Base-by-base conservation (phyloP, 92 coral and sea anemone species). In the Micromussa lordhowensis region DNA sequence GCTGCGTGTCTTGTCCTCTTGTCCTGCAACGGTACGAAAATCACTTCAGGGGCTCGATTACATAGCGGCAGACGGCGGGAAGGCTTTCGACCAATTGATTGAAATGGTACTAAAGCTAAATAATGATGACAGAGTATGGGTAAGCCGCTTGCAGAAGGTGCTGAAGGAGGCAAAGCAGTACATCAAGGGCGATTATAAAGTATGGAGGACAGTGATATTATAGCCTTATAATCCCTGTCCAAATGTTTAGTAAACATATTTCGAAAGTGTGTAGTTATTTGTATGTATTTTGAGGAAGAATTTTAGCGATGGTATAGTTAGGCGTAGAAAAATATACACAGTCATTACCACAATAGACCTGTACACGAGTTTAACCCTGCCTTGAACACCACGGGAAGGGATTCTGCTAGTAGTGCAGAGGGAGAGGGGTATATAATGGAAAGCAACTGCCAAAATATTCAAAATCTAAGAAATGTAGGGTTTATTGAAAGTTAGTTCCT, bases 21-120 rank as follows among this genome's bases (percentile, higher is more conserved):
- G 93, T 66, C 44, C 90, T 21, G 93, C 93, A 3, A 53, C 88
- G 48, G 93, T 91, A 32, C 83, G 91, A 32, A 87, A 91, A 74
- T 91, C 91, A 57, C 83, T 91, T 1, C 91, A 91, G 49, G 91
- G 91, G 2, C 81, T 90, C 30, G 93, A 90, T 75, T 86, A 91
- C 66, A 70, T 91, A 17, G 66, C 91, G 21, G 86, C 91, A 24
- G 88, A 86, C 35, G 93, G 93, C 2, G 87, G 75, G 44, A 40
- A 40, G 48, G 48, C 48, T 40, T 40, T 40, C 48, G 48, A 40
- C 48, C 8, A 40, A 40, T 10, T 40, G 48, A 40, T 40, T 40
- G 48, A 40, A 40, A 40, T 40, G 48, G 7, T 40, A 7, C 64
- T n/a, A 29, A 87, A 80, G 63, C 90, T 90, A 15, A 84, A 28